phyloP scores from a whole-genome alignment of 1,140 invertebrate genomes.

The Drosophila trapezifrons region DNA sequence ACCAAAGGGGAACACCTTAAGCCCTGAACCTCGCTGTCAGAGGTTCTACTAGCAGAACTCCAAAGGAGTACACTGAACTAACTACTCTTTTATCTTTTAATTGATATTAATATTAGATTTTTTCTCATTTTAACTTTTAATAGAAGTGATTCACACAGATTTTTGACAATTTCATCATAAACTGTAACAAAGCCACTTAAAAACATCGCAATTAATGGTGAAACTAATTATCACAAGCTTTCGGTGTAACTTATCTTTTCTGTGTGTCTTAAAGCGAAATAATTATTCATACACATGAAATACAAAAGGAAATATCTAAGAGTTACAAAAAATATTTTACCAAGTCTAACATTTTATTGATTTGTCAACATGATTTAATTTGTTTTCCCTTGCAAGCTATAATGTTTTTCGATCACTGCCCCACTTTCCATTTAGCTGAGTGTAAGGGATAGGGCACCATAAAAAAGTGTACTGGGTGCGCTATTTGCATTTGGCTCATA shows the following conservation, averaged over 20 bases:
- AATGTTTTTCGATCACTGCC: not conserved
- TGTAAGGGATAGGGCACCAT: constrained; percentile 55
- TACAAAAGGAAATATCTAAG: too few relatives aligned
- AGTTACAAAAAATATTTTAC: too few relatives aligned
- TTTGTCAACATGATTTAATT: not conserved
- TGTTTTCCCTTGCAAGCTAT: not conserved
- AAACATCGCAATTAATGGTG: not conserved
- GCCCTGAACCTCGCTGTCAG: constrained; percentile 14
- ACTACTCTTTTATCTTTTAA: not conserved
- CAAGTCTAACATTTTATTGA: too few relatives aligned
- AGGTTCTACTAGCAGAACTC: not conserved
- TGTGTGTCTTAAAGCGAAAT: not conserved
- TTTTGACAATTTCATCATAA: constrained; percentile 8
- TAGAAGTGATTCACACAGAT: too few relatives aligned
- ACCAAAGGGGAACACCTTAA: constrained; percentile 21
- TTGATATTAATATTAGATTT: not conserved
- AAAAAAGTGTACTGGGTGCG: constrained; percentile 61
- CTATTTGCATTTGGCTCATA: constrained; percentile 82
- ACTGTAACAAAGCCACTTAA: not conserved
- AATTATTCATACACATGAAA: not conserved
- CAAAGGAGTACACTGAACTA: constrained; percentile 9
- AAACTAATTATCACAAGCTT: not conserved
- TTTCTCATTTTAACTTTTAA: not conserved
- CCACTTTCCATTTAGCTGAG: constrained; percentile 18
- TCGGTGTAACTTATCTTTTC: not conserved